phyloP scores from a whole-genome alignment of 2,113 vertebrate species.

The Zapornia atra region DNA sequence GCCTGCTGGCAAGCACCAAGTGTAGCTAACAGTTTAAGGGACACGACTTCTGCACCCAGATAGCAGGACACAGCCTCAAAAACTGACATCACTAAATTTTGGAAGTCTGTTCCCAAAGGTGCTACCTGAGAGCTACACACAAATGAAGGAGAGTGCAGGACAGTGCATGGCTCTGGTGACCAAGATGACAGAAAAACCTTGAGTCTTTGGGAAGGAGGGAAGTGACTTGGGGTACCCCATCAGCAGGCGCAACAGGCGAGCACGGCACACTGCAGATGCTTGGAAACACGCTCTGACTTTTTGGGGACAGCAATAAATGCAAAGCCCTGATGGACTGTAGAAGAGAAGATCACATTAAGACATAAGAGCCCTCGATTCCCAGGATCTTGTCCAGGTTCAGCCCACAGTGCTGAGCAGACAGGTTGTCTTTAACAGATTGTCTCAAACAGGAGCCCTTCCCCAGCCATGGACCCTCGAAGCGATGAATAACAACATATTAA shows the following conservation, averaged over 20 bases:
- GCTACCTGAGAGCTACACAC: not conserved
- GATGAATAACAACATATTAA: not conserved
- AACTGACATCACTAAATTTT: not conserved
- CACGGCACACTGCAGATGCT: not conserved
- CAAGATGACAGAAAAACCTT: not conserved
- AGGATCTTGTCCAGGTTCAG: not conserved
- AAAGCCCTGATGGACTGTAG: not conserved
- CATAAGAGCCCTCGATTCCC: not conserved
- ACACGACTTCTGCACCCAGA: not conserved
- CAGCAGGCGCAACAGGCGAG: not conserved
- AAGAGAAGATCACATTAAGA: not conserved
- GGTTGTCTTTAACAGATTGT: not conserved
- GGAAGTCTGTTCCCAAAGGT: not conserved
- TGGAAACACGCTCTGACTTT: not conserved
- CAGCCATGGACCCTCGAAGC: fast-evolving
- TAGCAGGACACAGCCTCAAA: not conserved
- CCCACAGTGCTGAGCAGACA: not conserved
- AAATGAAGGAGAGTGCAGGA: not conserved
- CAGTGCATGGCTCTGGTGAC: not conserved
- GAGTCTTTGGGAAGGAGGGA: not conserved
- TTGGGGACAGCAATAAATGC: not conserved
- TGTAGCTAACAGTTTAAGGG: not conserved
- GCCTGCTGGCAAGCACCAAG: not conserved
- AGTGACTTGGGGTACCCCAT: not conserved
- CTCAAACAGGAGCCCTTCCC: not conserved